Percentiles rank a stretch among this genome's conserved stretches.
phyloP scores from a whole-genome alignment of 92 coral and sea anemone species.

The Actinernus sp. region DNA sequence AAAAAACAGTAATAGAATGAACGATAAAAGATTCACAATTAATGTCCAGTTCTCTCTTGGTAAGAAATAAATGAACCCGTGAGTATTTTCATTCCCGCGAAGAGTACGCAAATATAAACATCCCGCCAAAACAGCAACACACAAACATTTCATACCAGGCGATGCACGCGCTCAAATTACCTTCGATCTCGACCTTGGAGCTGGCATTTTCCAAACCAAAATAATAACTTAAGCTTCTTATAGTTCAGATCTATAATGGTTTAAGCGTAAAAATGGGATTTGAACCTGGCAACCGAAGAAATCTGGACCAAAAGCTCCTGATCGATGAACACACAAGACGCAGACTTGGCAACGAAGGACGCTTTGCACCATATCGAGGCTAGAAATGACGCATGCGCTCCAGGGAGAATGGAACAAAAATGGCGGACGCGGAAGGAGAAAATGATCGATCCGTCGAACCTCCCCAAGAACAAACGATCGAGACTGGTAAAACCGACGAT shows the following conservation, averaged over 20 bases:
- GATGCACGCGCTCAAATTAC: slow-evolving; percentile 1
- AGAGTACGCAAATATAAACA: too few relatives aligned
- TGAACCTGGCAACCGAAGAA: too few relatives aligned
- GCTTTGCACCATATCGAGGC: slow-evolving; percentile 81
- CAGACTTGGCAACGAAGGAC: slow-evolving; percentile 72
- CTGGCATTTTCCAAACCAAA: slow-evolving; percentile 22
- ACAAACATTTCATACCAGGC: neutral
- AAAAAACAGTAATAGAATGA: too few relatives aligned
- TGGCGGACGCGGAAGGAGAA: slow-evolving; percentile 80
- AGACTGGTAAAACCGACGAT: slow-evolving; percentile 53
- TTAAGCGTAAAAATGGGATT: too few relatives aligned
- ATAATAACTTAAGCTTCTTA: too few relatives aligned
- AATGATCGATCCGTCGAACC: slow-evolving; percentile 42
- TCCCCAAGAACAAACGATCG: slow-evolving; percentile 22
- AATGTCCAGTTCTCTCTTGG: too few relatives aligned
- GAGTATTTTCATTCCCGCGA: too few relatives aligned
- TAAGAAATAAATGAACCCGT: too few relatives aligned
- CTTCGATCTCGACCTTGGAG: slow-evolving; percentile 27
- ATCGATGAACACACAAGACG: neutral
- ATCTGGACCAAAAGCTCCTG: neutral
- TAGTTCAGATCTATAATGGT: too few relatives aligned
- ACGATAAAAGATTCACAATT: too few relatives aligned
- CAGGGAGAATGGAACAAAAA: slow-evolving; percentile 49
- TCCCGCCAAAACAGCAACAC: slow-evolving; percentile 8
- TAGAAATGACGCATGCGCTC: slow-evolving; percentile 50